Base-by-base conservation (phyloP, 2,888 invertebrate species). In the Drosophila demipolita region DNA sequence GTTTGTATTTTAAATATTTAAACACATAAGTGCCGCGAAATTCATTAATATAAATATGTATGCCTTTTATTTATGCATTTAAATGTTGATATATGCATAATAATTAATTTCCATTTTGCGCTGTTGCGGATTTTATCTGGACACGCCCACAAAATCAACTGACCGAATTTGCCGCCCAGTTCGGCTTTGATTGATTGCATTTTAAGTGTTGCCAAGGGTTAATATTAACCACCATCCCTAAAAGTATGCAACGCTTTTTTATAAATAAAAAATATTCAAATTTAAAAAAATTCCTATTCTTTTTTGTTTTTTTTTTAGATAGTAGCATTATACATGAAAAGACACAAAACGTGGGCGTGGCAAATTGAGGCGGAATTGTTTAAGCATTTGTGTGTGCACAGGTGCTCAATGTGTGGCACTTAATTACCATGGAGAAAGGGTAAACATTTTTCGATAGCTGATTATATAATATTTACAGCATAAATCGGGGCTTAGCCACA, bases 61-160 rank as follows among this genome's bases (percentile, higher is more conserved):
- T 48, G 23, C 12, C 4, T 59, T 62, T 12, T 15, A 38, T 32
- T 38, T 49, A 20, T 40, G 69, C 54, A 63, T 52, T 57, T 50
- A 73, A 73, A 83, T 78, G 70, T 54, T 61, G 53, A 52, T 69
- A 59, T 57, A 52, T 57, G 69, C 42, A 67, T 69, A 78, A 74
- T 73, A 80, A 87, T 84, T 83, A 78, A 87, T 84, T 78, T 81
- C 58, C 63, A 74, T 86, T 86, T 83, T 70, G 64, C 60, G 67
- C 64, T 64, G 38, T 50, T 54, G 60, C 52, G 53, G 53, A 49
- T 65, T 53, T 52, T 55, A 32, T 71, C 57, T 65, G 66, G 40
- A 50, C 55, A 65, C 68, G 53, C 66, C 65, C 40, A 45, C 48
- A 3, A 17, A n/a, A 29, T n/a, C 32, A 23, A 26, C 40, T 3